Percentiles rank a stretch among this genome's conserved stretches.
Conservation (phyloP, 2,113 vertebrate genomes). For the Tupaia tana region DNA sequence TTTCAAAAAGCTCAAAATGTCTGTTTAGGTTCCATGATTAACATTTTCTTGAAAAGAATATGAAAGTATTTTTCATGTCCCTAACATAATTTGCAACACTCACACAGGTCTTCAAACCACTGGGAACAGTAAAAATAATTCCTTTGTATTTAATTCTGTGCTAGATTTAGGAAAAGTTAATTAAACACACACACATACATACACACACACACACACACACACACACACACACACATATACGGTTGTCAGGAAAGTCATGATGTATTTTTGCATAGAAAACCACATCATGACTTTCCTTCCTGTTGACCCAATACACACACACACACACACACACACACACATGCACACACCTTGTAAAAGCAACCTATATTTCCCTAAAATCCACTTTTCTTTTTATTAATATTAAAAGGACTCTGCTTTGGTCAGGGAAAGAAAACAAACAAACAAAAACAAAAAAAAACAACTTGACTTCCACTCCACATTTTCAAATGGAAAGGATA, state of each 20-base stretch:
- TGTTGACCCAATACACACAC: no score
- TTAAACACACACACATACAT: not conserved
- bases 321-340: not conserved
- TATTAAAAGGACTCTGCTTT: not conserved
- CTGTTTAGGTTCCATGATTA: not conserved
- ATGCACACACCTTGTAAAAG: not conserved
- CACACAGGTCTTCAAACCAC: not conserved
- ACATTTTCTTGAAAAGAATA: not conserved
- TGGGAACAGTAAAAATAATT: conserved; percentile 28
- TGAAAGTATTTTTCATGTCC: not conserved
- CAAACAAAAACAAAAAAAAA: not conserved
- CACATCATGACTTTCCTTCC: no score
- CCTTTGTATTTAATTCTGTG: not conserved
- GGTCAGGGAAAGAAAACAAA: not conserved
- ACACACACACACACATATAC: not conserved
- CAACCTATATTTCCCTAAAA: not conserved
- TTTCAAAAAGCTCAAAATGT: not conserved
- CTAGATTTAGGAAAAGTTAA: not conserved
- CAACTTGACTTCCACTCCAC: conserved; percentile 35
- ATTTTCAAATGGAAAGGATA: conserved; percentile 68
- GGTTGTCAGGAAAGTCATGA: no score
- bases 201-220: not conserved
- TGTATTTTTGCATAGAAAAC: no score
- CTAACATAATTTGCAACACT: not conserved
- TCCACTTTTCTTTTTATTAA: not conserved